Evolutionary conservation across 1,140 invertebrate species (phyloP), one percentile per base, ranked within the genome.

Genomic region (Spodoptera litura): DNA sequence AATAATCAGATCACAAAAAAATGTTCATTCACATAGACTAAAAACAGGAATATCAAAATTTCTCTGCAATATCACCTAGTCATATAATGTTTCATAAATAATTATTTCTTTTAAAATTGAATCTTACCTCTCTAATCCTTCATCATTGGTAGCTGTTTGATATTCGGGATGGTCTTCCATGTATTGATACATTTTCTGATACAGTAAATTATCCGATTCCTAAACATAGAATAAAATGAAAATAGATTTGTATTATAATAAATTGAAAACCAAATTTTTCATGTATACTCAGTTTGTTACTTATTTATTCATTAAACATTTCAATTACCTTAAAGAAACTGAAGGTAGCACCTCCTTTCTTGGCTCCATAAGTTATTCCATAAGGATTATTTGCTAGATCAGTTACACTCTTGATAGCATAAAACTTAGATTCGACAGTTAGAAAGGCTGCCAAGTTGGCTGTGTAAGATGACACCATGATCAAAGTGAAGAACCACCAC

Each of bases 371-470:
- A 82, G 97, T 96, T 35, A 99, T 98, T n/a, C 93, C 91, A 79
- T 95, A 96, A 88, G 87, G 96, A 84, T 96, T 96, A 61, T 64
- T 87, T 0, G 97, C 97, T 31, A 99, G 95, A 87, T 99, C 98
- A 79, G 98, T 96, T 0, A 98, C 97, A 85, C 96, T 96, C 89
- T 98, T 97, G 51, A 99, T 99, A 0, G 97, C 96, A 49, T 97
- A 96, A 62, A 97, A 96, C 78, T 98, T 96, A 1, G 97, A 97
- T 90, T 99, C 98, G 1, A 99, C 97, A 0, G 98, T 99, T 8
- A 99, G 94, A 92, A 99, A 99, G n/a, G 99, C 98, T 68, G 99
- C 99, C 61, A 99, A 95, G 94, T 99, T 99, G 0, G 99, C 99
- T 0, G 99, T 99, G 90, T 99, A 99, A 0, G 98, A 99, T 0